Percentiles rank a stretch among this genome's conserved stretches.
phyloP scores from a whole-genome alignment of 2,888 invertebrate species.

The Chrysolina americana region DNA sequence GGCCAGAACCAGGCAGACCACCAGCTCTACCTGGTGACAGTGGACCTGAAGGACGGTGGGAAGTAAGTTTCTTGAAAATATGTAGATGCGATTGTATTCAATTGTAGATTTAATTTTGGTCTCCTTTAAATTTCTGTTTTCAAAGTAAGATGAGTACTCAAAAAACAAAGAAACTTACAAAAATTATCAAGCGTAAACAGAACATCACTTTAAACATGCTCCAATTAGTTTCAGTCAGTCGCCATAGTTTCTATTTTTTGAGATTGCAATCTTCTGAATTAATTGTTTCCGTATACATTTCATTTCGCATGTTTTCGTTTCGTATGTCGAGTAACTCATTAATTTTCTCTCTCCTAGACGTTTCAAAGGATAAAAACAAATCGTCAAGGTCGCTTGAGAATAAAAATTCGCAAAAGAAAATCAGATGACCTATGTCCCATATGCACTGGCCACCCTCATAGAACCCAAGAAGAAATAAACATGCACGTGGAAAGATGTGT shows the following conservation, averaged over 20 bases:
- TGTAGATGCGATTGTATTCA: too few relatives aligned
- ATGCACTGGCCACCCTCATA: conserved; percentile 73
- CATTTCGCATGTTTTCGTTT: background rate
- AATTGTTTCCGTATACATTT: too few relatives aligned
- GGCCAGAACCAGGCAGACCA: conserved; percentile 66
- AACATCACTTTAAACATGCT: too few relatives aligned
- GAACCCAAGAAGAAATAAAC: conserved; percentile 75
- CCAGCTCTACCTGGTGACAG: conserved; percentile 69
- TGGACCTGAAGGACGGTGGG: conserved; percentile 77
- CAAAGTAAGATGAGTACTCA: too few relatives aligned
- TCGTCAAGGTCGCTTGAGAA: conserved; percentile 77
- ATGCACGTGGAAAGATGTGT: conserved; percentile 77
- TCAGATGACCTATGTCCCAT: conserved; percentile 79
- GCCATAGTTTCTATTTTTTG: too few relatives aligned
- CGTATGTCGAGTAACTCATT: conserved; percentile 16
- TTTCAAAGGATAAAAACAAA: conserved; percentile 81
- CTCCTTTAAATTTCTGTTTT: too few relatives aligned
- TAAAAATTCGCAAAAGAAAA: conserved; percentile 79
- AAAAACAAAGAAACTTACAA: too few relatives aligned
- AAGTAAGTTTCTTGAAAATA: conserved; percentile 68
- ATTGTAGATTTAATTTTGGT: too few relatives aligned
- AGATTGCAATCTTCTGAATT: too few relatives aligned
- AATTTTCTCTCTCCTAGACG: conserved; percentile 69
- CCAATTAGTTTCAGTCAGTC: too few relatives aligned
- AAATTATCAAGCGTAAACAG: too few relatives aligned